Conservation (phyloP, 2,888 invertebrate species). For the Formica aserva region DNA sequence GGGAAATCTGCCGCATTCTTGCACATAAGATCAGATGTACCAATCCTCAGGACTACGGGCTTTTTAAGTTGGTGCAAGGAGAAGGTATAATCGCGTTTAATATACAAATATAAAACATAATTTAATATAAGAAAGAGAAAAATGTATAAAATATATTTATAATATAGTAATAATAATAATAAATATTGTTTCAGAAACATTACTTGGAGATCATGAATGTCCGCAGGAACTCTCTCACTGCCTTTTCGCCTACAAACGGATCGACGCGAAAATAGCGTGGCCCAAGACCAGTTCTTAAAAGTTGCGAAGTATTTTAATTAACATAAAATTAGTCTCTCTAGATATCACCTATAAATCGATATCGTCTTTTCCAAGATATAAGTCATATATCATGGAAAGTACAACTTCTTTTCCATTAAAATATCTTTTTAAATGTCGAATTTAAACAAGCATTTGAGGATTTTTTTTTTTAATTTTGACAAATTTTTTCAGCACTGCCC, state of each 20-base stretch:
- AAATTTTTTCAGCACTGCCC: slow-evolving; percentile 8
- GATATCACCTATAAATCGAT: background rate
- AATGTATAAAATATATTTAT: background rate
- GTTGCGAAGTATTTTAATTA: slow-evolving; percentile 1
- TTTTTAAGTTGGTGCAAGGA: slow-evolving; percentile 95
- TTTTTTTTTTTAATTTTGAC: background rate
- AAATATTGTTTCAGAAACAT: slow-evolving; percentile 91
- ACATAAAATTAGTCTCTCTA: slow-evolving; percentile 5
- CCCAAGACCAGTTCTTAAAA: slow-evolving; percentile 88
- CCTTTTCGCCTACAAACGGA: slow-evolving; percentile 97
- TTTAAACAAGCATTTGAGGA: background rate
- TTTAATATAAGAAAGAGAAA: background rate
- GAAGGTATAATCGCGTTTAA: slow-evolving; percentile 89
- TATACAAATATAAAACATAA: background rate
- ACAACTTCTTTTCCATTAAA: background rate
- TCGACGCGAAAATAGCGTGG: slow-evolving; percentile 99
- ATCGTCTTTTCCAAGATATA: slow-evolving; percentile 12
- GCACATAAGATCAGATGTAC: slow-evolving; percentile 98
- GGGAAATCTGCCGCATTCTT: slow-evolving; percentile 97
- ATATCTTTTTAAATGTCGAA: background rate
- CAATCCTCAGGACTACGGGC: slow-evolving; percentile 98
- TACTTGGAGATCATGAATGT: slow-evolving; percentile 95
- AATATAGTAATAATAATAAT: background rate
- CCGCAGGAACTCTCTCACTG: slow-evolving; percentile 96
- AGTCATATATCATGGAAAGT: background rate